Evolutionary conservation across 2,888 invertebrate genomes (phyloP).

Genomic region (Andrena bicolor): DNA sequence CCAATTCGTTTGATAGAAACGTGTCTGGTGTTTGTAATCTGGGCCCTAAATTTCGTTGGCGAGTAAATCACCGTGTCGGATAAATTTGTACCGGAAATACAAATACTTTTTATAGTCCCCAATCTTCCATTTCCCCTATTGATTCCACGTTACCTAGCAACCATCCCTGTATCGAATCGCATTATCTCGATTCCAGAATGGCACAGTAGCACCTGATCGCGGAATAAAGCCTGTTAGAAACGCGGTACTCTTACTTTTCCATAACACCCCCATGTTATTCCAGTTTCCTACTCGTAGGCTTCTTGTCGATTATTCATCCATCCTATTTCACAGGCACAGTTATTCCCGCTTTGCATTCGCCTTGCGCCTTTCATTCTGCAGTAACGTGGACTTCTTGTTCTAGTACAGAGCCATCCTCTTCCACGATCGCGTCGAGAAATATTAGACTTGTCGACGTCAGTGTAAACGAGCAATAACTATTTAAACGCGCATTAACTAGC

Average conservation of each 20-base stretch:
- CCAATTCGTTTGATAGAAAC: neutral
- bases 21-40: neutral
- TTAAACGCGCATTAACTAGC: neutral
- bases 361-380: constrained; percentile 17
- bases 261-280: constrained; percentile 56
- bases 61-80: constrained; percentile 24
- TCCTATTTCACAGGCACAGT: neutral
- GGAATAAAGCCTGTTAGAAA: constrained; percentile 46
- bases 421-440: constrained; percentile 12
- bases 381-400: neutral
- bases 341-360: constrained; percentile 22
- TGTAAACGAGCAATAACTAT: neutral
- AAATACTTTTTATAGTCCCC: constrained; percentile 41
- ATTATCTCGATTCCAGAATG: constrained; percentile 70
- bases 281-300: constrained; percentile 44
- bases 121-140: constrained; percentile 56
- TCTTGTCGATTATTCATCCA: constrained; percentile 50
- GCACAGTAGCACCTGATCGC: constrained; percentile 56
- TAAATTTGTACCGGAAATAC: constrained; percentile 40
- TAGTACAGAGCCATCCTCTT: neutral
- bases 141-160: constrained; percentile 62
- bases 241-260: constrained; percentile 51
- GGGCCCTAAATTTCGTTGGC: constrained; percentile 11
- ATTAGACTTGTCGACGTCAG: constrained; percentile 2
- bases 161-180: constrained; percentile 56